These are phyloP conservation scores for Polydrusus tereticollis DNA, from an alignment of 2,888 invertebrate species.

Conservation along the genomic window DNA sequence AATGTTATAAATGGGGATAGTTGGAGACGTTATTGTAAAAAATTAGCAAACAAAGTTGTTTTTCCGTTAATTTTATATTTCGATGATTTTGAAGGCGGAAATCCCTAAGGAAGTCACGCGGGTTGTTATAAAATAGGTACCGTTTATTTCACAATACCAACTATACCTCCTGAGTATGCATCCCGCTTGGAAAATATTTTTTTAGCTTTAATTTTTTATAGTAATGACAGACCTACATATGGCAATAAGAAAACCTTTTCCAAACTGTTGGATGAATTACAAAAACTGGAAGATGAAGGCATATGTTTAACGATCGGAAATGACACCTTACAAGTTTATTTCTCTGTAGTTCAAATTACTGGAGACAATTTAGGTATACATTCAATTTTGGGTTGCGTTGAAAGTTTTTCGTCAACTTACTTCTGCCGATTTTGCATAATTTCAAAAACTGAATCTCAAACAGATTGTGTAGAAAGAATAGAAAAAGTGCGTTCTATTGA, in stretches of 20 bases:
- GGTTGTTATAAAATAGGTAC: conserved; percentile 54
- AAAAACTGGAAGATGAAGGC: conserved; percentile 46
- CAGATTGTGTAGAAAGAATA: conserved; percentile 20
- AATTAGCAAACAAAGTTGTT: conserved; percentile 8
- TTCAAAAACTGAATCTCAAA: conserved; percentile 18
- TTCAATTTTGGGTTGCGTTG: conserved; percentile 53
- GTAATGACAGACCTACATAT: conserved; percentile 49
- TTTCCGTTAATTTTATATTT: conserved; percentile 49
- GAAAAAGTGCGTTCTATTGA: not conserved
- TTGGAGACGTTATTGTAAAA: conserved; percentile 16
- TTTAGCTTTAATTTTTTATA: conserved; percentile 47
- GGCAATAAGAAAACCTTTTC: conserved; percentile 54
- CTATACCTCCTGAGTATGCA: conserved; percentile 51
- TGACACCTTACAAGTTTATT: conserved; percentile 47
- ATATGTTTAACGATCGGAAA: conserved; percentile 32
- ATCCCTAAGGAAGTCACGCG: conserved; percentile 55
- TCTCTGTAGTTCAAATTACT: conserved; percentile 46
- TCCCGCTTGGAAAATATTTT: conserved; percentile 54
- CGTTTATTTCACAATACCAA: conserved; percentile 53
- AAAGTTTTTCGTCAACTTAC: conserved; percentile 55
- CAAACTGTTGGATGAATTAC: conserved; percentile 52
- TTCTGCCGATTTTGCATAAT: conserved; percentile 57
- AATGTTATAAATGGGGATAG: conserved; percentile 21
- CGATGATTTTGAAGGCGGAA: conserved; percentile 56
- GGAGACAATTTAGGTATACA: conserved; percentile 58